A percentile compares a stretch with the other conserved stretches of the same genome.
Conservation (phyloP, 2,113 vertebrate species). For the Coregonus clupeaformis region DNA sequence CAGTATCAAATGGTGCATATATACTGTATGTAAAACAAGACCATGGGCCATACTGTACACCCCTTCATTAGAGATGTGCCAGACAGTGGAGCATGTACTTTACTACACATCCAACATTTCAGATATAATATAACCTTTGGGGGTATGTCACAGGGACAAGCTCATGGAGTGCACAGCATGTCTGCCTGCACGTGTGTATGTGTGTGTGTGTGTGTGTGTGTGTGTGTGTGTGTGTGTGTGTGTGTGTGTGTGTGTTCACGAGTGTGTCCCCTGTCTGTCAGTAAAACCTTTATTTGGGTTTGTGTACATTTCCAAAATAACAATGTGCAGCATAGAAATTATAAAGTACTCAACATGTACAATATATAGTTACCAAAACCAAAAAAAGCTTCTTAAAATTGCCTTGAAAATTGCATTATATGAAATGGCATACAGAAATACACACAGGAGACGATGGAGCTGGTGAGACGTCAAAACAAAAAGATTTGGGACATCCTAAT, state of each 20-base stretch:
- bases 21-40: background rate
- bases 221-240: conserved; percentile 1
- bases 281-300: conserved; percentile 79
- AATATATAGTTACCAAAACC: conserved; percentile 76
- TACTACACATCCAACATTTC: conserved; percentile 82
- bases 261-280: conserved; percentile 6
- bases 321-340: conserved; percentile 77
- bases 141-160: conserved; percentile 70
- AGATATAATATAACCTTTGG: conserved; percentile 79
- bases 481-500: conserved; percentile 67
- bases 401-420: conserved; percentile 67
- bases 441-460: conserved; percentile 53
- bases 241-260: no score
- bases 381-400: conserved; percentile 67
- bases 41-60: background rate
- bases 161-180: conserved; percentile 34
- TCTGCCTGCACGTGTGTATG: background rate
- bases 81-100: conserved; percentile 81
- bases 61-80: conserved; percentile 52
- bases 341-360: conserved; percentile 78
- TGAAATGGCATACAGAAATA: conserved; percentile 63
- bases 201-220: background rate
- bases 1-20: no score
- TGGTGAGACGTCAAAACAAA: conserved; percentile 74
- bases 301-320: conserved; percentile 80